Base-by-base conservation (phyloP, 2,113 vertebrate genomes). In the Cryptotis parvus region DNA sequence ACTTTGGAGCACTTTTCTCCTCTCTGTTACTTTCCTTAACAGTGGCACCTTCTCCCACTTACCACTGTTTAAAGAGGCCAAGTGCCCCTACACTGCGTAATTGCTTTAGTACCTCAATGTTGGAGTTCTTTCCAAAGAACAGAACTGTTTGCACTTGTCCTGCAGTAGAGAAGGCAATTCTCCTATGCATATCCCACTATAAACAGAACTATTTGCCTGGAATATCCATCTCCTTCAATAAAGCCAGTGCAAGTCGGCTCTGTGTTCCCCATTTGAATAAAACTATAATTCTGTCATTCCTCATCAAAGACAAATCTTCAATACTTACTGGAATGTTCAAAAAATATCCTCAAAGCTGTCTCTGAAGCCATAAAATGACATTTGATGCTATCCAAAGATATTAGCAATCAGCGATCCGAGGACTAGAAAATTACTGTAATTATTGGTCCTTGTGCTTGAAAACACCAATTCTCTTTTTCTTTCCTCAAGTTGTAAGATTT, bases 401-500 rank as follows among this genome's bases (percentile, higher is more conserved):
- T 22, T 89, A 75, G 52, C 85, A 96, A 92, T 90, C 76, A 91
- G 84, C 96, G 35, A 90, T 91, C 77, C 91, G 55, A 66, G 39
- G 37, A 96, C 96, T 3, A 95, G 76, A 90, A 97, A 96, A 96
- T 96, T 68, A 93, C 79, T 93, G 66, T 94, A 94, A 97, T 97
- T 92, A 96, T 27, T 95, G 68, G 76, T 1, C 10, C 9, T 73
- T 81, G 31, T 92, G 12, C 72, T 92, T 96, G 61, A 94, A 96
- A 97, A 95, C 80, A 93, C 58, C 26, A 9, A 24, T 96, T 91
- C 43, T 87, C 70, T 80, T 83, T 84, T 93, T 87, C 43, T 87
- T 90, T 58, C 85, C 20, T 80, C 79, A 95, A 78, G 80, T 78
- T 26, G 0, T 22, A 84, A 65, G 1, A 8, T 80, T 11, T 91